Conservation (phyloP, 2,797 vertebrate species). For the Anguilla anguilla region DNA sequence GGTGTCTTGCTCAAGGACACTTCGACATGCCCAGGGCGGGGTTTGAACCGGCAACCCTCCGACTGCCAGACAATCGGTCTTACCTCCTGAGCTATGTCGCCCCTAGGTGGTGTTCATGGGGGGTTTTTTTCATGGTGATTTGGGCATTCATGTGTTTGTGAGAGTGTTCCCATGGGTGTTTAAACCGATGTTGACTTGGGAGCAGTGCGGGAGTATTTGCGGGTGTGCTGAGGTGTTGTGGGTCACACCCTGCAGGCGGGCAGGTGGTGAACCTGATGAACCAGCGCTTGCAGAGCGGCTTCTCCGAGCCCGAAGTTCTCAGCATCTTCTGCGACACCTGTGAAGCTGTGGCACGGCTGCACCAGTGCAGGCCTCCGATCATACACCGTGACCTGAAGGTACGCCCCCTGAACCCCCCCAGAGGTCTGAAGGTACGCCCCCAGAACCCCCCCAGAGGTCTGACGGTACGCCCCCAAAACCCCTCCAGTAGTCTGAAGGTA, state of each 20-base stretch:
- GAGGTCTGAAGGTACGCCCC: no score
- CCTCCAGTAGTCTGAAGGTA: no score
- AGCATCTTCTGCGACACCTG: conserved; percentile 98
- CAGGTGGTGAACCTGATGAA: conserved; percentile 99
- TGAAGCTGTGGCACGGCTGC: conserved; percentile 89
- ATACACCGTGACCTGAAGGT: conserved; percentile 97
- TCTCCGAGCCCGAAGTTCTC: conserved; percentile 91
- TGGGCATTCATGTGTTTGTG: not conserved
- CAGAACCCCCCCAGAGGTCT: no score
- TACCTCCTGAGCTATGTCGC: no score
- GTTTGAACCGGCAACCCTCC: no score
- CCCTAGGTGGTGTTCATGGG: no score
- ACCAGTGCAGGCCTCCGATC: conserved; percentile 91
- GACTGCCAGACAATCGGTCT: no score
- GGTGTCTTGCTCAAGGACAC: no score
- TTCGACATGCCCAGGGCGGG: no score
- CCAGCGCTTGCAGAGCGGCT: conserved; percentile 93
- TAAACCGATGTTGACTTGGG: not conserved
- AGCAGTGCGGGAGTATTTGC: conserved; percentile 11
- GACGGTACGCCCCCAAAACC: no score
- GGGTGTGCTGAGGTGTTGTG: not conserved
- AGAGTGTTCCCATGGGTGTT: conserved; percentile 5
- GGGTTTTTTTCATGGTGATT: no score
- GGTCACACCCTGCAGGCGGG: conserved; percentile 74
- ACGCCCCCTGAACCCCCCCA: conserved; percentile 34